Conservation (phyloP, 2,113 vertebrate species). For the Cygnus atratus region DNA sequence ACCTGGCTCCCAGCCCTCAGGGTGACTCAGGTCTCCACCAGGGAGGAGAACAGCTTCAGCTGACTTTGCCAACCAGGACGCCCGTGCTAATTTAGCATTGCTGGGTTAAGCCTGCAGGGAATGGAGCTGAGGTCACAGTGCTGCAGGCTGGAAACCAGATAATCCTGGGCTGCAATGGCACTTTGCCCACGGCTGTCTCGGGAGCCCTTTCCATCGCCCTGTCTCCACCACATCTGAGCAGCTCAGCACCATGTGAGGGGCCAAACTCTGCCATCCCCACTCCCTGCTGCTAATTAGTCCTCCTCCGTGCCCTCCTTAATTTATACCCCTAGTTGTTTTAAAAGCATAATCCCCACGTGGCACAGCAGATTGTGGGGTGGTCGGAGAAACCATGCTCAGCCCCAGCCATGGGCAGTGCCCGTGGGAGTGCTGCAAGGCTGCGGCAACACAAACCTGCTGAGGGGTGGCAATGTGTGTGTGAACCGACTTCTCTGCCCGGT, state of each 20-base stretch:
- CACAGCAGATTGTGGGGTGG: neutral
- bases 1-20: neutral
- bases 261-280: accelerated
- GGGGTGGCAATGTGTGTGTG: neutral
- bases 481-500: neutral
- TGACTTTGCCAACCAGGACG: neutral
- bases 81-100: neutral
- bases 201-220: neutral
- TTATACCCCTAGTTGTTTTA: neutral
- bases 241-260: neutral
- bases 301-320: neutral
- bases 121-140: neutral
- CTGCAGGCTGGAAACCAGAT: conserved; percentile 1
- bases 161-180: neutral
- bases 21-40: neutral
- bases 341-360: neutral
- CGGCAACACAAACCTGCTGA: neutral
- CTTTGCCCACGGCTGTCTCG: neutral
- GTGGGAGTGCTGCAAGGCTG: neutral
- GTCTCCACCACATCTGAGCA: neutral
- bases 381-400: neutral
- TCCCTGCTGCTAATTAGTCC: neutral
- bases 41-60: neutral
- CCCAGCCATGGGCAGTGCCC: neutral
- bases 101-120: neutral